These are phyloP conservation scores for Thripadectes ignobilis DNA, from an alignment of 2,797 vertebrate species.

Conservation along the genomic window DNA sequence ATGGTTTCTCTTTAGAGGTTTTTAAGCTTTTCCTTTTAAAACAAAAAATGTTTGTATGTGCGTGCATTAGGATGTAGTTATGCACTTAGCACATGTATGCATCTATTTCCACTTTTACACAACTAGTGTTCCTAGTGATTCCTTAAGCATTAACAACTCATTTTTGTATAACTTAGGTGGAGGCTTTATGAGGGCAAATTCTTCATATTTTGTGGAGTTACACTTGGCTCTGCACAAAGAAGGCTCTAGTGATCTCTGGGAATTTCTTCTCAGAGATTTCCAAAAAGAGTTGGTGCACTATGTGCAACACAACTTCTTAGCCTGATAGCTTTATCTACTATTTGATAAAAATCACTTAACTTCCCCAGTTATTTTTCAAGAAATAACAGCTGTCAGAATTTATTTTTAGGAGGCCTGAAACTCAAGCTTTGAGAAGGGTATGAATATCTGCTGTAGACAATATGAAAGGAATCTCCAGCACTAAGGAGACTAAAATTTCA, in stretches of 20 bases:
- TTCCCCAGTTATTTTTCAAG: neutral
- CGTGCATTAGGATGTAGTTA: neutral
- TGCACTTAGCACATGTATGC: neutral
- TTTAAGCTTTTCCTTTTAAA: neutral
- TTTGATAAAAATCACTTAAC: neutral
- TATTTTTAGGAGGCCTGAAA: neutral
- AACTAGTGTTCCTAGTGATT: neutral
- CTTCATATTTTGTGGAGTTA: neutral
- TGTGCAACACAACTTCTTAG: neutral
- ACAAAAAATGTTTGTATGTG: neutral
- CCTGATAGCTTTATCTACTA: neutral
- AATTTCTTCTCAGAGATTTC: conserved; percentile 6
- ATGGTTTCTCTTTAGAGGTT: neutral
- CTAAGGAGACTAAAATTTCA: neutral
- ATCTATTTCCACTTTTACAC: neutral
- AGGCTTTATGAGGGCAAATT: neutral
- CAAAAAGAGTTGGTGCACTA: neutral
- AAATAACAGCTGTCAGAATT: neutral
- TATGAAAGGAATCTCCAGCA: neutral
- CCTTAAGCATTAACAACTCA: neutral
- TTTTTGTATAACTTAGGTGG: neutral
- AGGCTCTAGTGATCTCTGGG: conserved; percentile 13
- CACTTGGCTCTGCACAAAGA: neutral
- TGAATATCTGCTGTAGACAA: neutral
- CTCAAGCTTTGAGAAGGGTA: neutral